Conservation (phyloP, 2,113 vertebrate genomes). For the Odobenus rosmarus region DNA sequence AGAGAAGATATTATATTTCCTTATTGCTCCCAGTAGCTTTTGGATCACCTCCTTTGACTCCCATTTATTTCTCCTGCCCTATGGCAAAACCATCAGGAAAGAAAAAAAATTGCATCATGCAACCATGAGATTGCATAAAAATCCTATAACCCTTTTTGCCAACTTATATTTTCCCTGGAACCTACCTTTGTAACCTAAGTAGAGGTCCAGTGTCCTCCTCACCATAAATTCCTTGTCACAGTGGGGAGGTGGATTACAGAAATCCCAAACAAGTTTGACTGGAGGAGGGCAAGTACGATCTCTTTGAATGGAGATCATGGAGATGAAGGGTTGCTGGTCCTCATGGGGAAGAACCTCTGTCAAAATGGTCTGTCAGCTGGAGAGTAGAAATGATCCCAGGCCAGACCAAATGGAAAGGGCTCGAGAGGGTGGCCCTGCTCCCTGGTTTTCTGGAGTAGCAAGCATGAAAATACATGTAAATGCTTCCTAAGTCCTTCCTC, state of each 20-base stretch:
- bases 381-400: background rate
- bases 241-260: background rate
- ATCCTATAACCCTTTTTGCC: background rate
- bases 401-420: background rate
- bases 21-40: constrained; percentile 1
- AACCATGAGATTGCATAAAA: constrained; percentile 27
- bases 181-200: background rate
- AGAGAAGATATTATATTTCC: background rate
- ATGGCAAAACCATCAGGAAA: constrained; percentile 23
- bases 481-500: background rate
- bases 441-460: background rate
- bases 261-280: background rate
- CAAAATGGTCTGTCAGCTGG: background rate
- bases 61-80: constrained; percentile 35
- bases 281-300: background rate
- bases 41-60: background rate
- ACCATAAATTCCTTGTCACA: background rate
- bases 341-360: background rate
- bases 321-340: background rate
- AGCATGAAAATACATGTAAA: background rate
- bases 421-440: background rate
- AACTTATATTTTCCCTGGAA: constrained; percentile 23
- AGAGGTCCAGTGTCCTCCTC: background rate
- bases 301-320: background rate
- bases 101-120: background rate